phyloP scores from a whole-genome alignment of 2,888 invertebrate genomes.

The Parnassius apollo region DNA sequence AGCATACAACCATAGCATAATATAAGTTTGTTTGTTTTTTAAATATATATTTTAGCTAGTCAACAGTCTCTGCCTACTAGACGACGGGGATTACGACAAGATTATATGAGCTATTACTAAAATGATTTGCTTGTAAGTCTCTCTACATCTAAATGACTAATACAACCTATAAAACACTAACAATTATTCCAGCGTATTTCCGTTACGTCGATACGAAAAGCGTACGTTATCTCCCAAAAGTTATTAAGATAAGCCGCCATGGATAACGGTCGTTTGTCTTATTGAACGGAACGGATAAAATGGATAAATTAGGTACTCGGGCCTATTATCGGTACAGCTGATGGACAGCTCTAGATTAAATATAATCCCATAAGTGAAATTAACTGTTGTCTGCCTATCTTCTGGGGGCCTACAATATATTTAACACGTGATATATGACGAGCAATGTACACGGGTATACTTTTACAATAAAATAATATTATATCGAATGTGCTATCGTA shows the following conservation, averaged over 20 bases:
- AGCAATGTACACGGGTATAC: not conserved
- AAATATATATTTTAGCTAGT: too few species aligned
- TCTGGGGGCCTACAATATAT: not conserved
- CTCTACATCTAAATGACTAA: not conserved
- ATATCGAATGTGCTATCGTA: too few species aligned
- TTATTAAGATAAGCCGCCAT: constrained; percentile 76
- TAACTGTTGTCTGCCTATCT: constrained; percentile 32
- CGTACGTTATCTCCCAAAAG: constrained; percentile 65
- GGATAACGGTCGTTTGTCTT: constrained; percentile 61
- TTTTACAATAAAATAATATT: too few species aligned
- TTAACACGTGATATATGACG: not conserved
- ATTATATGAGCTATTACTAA: too few species aligned
- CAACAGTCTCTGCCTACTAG: too few species aligned
- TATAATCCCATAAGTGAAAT: constrained; percentile 60
- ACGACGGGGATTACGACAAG: too few species aligned
- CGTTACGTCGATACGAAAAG: constrained; percentile 18
- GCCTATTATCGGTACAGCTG: constrained; percentile 59
- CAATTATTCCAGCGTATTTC: constrained; percentile 22
- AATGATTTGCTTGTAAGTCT: too few species aligned
- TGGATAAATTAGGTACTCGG: constrained; percentile 59
- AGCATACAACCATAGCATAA: too few species aligned
- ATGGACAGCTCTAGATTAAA: constrained; percentile 71
- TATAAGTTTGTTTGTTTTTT: too few species aligned
- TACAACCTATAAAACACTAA: constrained; percentile 6
- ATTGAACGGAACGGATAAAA: constrained; percentile 46